These are phyloP conservation scores for Disparrhopalites patrizii DNA, from an alignment of 2,888 invertebrate species.

Conservation along the genomic window DNA sequence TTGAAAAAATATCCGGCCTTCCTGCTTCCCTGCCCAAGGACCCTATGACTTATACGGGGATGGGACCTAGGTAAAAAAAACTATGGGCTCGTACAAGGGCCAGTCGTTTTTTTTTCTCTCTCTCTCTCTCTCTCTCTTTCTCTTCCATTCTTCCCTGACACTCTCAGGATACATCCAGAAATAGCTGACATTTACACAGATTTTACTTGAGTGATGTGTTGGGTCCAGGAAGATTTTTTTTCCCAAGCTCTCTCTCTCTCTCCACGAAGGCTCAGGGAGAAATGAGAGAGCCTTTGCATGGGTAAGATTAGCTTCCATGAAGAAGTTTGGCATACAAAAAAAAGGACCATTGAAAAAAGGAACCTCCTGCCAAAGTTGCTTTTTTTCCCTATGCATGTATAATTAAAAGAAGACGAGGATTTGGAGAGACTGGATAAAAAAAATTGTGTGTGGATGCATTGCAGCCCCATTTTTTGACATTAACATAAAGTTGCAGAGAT, in stretches of 20 bases:
- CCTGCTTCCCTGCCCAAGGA: neutral
- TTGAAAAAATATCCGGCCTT: slow-evolving; percentile 21
- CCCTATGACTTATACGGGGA: neutral
- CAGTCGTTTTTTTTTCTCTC: too few relatives aligned
- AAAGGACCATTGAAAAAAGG: neutral
- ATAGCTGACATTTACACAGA: slow-evolving; percentile 19
- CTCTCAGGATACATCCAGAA: neutral
- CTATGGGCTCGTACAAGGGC: neutral
- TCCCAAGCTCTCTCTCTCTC: neutral
- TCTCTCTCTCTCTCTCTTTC: neutral
- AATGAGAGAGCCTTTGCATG: neutral
- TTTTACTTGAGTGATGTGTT: slow-evolving; percentile 23
- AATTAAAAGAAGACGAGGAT: slow-evolving; percentile 9
- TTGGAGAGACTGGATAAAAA: neutral
- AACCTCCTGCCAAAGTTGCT: neutral
- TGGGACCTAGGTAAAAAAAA: slow-evolving; percentile 10
- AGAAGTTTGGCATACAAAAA: slow-evolving; percentile 10
- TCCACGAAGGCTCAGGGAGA: neutral
- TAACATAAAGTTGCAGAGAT: neutral
- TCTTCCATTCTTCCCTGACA: neutral
- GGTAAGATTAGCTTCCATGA: slow-evolving; percentile 2
- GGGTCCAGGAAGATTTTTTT: too few relatives aligned
- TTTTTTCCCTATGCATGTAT: slow-evolving; percentile 15
- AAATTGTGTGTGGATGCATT: too few relatives aligned
- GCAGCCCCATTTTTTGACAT: neutral